phyloP scores from a whole-genome alignment of 2,888 invertebrate genomes.

The Euproctis similis region DNA sequence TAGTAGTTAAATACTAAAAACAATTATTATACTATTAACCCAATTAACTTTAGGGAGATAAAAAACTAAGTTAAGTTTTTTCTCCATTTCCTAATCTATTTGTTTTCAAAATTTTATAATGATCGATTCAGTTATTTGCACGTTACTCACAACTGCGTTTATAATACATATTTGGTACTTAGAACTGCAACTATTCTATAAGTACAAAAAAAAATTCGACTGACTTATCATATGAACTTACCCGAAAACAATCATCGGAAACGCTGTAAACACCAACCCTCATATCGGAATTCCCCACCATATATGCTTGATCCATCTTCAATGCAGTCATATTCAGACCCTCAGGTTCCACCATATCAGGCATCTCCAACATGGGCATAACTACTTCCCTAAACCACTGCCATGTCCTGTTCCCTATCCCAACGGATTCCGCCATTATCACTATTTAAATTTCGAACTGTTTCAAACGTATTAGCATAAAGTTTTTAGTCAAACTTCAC shows the following conservation, averaged over 20 bases:
- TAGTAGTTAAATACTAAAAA: too few species aligned
- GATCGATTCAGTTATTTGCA: too few species aligned
- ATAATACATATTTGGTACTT: too few species aligned
- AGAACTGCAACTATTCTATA: too few species aligned
- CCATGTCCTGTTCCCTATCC: constrained; percentile 47
- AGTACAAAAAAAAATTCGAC: background rate
- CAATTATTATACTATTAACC: too few species aligned
- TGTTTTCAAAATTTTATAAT: too few species aligned
- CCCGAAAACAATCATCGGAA: constrained; percentile 82
- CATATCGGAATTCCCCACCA: constrained; percentile 51
- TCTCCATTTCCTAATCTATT: too few species aligned
- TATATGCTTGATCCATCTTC: constrained; percentile 80
- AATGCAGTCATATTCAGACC: constrained; percentile 76
- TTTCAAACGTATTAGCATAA: constrained; percentile 26
- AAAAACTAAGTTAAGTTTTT: too few species aligned
- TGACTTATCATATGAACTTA: constrained; percentile 62
- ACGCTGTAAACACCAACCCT: constrained; percentile 78
- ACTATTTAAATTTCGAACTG: constrained; percentile 17
- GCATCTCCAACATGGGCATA: constrained; percentile 76
- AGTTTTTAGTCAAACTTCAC: constrained; percentile 22
- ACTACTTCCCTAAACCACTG: constrained; percentile 58
- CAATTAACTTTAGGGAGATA: too few species aligned
- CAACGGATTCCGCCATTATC: constrained; percentile 51
- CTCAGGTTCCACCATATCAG: constrained; percentile 63
- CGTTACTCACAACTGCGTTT: too few species aligned